Base-by-base conservation (phyloP, 2,888 invertebrate genomes). In the Petrophora chlorosata region DNA sequence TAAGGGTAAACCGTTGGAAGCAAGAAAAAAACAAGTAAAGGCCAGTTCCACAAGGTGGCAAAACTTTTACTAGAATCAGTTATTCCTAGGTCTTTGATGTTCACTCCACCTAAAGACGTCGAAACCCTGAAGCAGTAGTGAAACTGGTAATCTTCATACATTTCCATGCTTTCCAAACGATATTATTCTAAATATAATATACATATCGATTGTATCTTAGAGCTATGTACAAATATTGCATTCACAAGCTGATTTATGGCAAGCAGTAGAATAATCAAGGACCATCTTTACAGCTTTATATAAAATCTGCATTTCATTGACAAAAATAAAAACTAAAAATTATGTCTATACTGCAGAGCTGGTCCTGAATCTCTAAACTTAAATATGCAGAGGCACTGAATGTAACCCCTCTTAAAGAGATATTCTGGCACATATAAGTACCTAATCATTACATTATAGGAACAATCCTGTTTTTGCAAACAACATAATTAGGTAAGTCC, bases 181-280 rank as follows among this genome's bases (percentile, higher is more conserved):
- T 25, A 13, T 19, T 39, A 40, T 40, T 25, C 32, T 41, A 33
- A 41, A 23, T 4, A 2, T 32, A 30, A 40, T 22, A 40, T 19
- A 33, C 32, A n/a, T 17, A 16, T 12, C 23, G 12, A 14, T 22
- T 45, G 36, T 42, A 46, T 35, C 13, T 40, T 4, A 15, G 15
- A 8, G 25, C 35, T 40, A 47, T 34, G 38, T 53, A 44, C 40
- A 53, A 40, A 36, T 50, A 50, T 54, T 50, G 36, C 46, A 47
- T 39, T 40, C 26, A 48, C 51, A 61, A 67, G 56, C 61, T 59
- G 53, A 53, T 59, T 45, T 70, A 71, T 73, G 72, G 73, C 76
- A 76, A 76, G 76, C 66, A 52, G 25, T 15, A 10, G 10, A 54
- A 50, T 45, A 48, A 33, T 9, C 26, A 17, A 38, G 36, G 25